Evolutionary conservation across 2,888 invertebrate species (phyloP).

Genomic region (Hipparchia sbordonii): DNA sequence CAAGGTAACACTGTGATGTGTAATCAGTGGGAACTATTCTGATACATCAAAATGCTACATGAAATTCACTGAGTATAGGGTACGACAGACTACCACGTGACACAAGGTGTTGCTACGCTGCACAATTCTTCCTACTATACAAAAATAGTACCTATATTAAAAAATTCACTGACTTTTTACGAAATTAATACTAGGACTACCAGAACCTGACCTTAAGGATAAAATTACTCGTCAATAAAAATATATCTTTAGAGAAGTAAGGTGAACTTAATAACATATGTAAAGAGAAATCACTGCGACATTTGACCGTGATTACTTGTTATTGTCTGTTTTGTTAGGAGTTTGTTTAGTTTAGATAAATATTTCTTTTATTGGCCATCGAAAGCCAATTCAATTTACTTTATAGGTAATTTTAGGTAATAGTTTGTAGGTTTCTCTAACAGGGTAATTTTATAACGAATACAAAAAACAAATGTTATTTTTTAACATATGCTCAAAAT

Average conservation of each 20-base stretch:
- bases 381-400: slow-evolving; percentile 24
- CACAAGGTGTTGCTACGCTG: no score
- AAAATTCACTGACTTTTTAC: not conserved
- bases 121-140: no score
- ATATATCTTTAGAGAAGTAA: slow-evolving; percentile 19
- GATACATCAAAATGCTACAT: no score
- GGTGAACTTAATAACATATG: slow-evolving; percentile 24
- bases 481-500: not conserved
- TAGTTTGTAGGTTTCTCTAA: slow-evolving; percentile 13
- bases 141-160: no score
- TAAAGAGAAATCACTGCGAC: slow-evolving; percentile 24
- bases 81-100: no score
- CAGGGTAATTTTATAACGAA: not conserved
- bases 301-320: slow-evolving; percentile 29
- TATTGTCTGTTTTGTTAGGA: slow-evolving; percentile 18
- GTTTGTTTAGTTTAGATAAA: slow-evolving; percentile 30
- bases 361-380: slow-evolving; percentile 28
- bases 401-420: not conserved
- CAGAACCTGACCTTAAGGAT: slow-evolving; percentile 15
- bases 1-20: no score
- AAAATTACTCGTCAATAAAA: slow-evolving; percentile 16
- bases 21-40: no score
- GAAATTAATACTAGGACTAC: not conserved
- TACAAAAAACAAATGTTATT: not conserved
- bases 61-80: no score